A percentile compares a stretch with the other conserved stretches of the same genome.
Evolutionary conservation across 2,113 vertebrate genomes (phyloP).

Genomic region (Actenoides lindsayi): DNA sequence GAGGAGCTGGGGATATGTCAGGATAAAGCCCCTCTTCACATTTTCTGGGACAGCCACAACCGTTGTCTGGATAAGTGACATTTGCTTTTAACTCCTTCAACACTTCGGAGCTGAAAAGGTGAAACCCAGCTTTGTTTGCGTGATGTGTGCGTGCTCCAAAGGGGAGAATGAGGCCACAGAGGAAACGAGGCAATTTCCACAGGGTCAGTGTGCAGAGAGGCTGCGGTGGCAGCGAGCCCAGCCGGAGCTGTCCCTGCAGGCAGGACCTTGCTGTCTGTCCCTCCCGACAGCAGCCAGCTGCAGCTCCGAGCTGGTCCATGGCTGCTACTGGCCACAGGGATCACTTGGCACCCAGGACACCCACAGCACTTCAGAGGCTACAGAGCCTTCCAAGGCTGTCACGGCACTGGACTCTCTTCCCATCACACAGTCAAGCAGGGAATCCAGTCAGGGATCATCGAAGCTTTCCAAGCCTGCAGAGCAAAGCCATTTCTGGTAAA

Average conservation of each 20-base stretch:
- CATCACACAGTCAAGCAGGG: not conserved
- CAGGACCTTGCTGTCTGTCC: not conserved
- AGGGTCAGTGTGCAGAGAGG: not conserved
- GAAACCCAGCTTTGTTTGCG: not conserved
- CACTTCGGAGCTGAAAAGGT: not conserved
- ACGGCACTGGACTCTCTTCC: not conserved
- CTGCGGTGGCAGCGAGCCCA: not conserved
- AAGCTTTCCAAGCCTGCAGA: not conserved
- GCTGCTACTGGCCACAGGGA: not conserved
- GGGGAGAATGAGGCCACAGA: not conserved
- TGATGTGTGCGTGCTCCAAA: not conserved
- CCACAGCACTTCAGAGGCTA: not conserved
- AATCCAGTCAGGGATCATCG: not conserved
- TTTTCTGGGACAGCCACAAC: not conserved
- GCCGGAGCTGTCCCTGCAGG: not conserved
- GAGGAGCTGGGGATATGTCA: accelerated
- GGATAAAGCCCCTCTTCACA: not conserved
- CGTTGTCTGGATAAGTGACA: not conserved
- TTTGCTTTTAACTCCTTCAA: not conserved
- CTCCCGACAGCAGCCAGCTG: not conserved
- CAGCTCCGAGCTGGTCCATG: not conserved
- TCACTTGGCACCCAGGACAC: not conserved
- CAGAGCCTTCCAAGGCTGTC: not conserved
- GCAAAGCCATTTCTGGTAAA: not conserved
- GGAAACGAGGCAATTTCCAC: not conserved